Conservation (phyloP, 2,113 vertebrate genomes). For the Paedocypris sp. region DNA sequence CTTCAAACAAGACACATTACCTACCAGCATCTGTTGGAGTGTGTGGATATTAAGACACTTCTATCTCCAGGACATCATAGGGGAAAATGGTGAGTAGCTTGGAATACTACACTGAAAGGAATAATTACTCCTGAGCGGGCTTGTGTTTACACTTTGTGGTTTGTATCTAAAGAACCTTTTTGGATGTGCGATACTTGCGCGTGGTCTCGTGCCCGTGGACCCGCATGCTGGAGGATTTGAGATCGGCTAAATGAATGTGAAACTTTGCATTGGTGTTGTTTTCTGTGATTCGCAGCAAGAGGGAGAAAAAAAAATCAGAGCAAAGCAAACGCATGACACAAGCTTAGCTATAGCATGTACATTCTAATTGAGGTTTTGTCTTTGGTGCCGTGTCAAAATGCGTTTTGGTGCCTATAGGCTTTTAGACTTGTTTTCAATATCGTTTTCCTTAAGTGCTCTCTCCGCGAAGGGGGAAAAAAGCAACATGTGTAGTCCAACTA, state of each 20-base stretch:
- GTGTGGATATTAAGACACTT: slow-evolving; percentile 99
- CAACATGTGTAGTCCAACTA: slow-evolving; percentile 62
- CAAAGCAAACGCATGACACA: neutral
- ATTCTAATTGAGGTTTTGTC: neutral
- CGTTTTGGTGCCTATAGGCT: slow-evolving; percentile 41
- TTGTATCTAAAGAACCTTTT: slow-evolving; percentile 18
- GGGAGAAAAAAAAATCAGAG: slow-evolving; percentile 1
- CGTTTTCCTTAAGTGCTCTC: slow-evolving; percentile 40
- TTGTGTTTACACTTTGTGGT: slow-evolving; percentile 47
- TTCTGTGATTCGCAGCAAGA: slow-evolving; percentile 2
- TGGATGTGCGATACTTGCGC: slow-evolving; percentile 49
- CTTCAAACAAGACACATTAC: slow-evolving; percentile 99
- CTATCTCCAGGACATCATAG: slow-evolving; percentile 92
- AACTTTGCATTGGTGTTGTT: slow-evolving; percentile 27
- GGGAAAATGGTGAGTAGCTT: slow-evolving; percentile 92
- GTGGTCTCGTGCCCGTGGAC: slow-evolving; percentile 47
- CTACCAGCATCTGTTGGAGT: slow-evolving; percentile 99
- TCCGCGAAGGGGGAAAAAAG: slow-evolving; percentile 40
- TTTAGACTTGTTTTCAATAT: slow-evolving; percentile 34
- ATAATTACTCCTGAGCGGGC: slow-evolving; percentile 54
- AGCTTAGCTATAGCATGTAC: neutral
- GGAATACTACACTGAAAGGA: slow-evolving; percentile 55
- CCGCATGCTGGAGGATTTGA: neutral
- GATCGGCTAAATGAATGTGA: neutral
- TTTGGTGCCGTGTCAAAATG: slow-evolving; percentile 30